Base-by-base conservation (phyloP, 2,888 invertebrate species). In the Spilosoma lubricipeda region DNA sequence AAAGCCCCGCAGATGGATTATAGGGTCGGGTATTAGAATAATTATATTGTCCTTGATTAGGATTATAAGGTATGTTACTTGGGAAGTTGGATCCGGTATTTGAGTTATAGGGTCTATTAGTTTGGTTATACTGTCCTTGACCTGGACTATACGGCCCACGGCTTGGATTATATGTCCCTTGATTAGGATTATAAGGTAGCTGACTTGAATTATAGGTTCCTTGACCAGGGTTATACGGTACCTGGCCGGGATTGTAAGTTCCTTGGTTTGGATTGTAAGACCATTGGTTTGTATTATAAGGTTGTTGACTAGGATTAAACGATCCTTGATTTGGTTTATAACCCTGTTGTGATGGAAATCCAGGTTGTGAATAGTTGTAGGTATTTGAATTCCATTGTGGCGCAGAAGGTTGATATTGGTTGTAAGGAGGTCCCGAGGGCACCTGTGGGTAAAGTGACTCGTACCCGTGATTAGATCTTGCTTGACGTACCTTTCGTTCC, bases 401-500 rank as follows among this genome's bases (percentile, higher is more conserved):
- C 30, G 77, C 48, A 68, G 86, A 79, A 66, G 80, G 81, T 71
- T 82, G 80, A 74, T 83, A 80, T 8, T 81, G 75, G 78, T 85
- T 86, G 52, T 88, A 85, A 23, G 87, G 82, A 30, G 87, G 68
- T 67, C 73, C 80, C 30, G 88, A 85, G 3, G 90, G 87, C 65
- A 89, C 71, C 63, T 86, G 82, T 23, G 91, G 90, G 78, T 91
- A 90, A n/a, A 89, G 63, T 4, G 80, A 74, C 30, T 85, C 72
- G 77, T 89, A 85, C 33, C 85, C 87, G 48, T 80, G 74, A 70
- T 63, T 70, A 15, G 63, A 33, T 23, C 83, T 77, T 1, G 83
- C 81, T 84, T 92, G 91, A 39, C 92, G 86, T 48, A 45, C 45
- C 33, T 71, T 65, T 9, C 71, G 64, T 36, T 69, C 75, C 8